phyloP scores from a whole-genome alignment of 2,888 invertebrate species.

The Tribolium freemani region DNA sequence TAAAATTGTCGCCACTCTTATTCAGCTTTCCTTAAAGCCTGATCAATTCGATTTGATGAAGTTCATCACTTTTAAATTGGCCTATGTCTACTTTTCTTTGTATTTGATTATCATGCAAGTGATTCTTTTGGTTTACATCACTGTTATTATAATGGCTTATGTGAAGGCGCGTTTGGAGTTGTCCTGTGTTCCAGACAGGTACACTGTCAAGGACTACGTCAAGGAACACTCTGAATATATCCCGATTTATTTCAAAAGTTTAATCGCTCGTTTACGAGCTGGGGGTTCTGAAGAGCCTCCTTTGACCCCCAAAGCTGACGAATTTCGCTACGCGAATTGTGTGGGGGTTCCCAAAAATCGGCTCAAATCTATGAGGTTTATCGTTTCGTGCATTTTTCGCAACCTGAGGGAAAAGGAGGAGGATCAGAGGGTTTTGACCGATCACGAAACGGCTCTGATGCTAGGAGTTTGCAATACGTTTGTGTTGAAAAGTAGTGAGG shows the following conservation, averaged over 20 bases:
- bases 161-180: constrained; percentile 52
- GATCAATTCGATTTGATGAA: constrained; percentile 41
- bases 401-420: constrained; percentile 40
- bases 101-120: constrained; percentile 49
- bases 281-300: not conserved
- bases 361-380: constrained; percentile 50
- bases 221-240: constrained; percentile 51
- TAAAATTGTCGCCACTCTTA: constrained; percentile 48
- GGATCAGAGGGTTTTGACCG: constrained; percentile 33
- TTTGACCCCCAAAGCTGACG: constrained; percentile 52
- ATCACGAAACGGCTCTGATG: constrained; percentile 51
- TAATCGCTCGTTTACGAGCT: constrained; percentile 14
- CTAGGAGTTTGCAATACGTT: constrained; percentile 44
- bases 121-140: constrained; percentile 48
- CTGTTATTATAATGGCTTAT: constrained; percentile 54
- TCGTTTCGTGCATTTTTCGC: constrained; percentile 50
- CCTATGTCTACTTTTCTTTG: constrained; percentile 25
- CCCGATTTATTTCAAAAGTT: constrained; percentile 43
- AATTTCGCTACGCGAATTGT: constrained; percentile 52
- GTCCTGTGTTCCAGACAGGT: constrained; percentile 44
- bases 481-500: constrained; percentile 36
- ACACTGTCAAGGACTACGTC: constrained; percentile 50
- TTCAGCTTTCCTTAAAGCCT: constrained; percentile 51
- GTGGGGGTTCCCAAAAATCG: constrained; percentile 47
- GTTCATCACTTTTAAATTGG: not conserved